These are phyloP conservation scores for Montipora cactus DNA, from an alignment of 64 coral and sea anemone species.

Conservation along the genomic window DNA sequence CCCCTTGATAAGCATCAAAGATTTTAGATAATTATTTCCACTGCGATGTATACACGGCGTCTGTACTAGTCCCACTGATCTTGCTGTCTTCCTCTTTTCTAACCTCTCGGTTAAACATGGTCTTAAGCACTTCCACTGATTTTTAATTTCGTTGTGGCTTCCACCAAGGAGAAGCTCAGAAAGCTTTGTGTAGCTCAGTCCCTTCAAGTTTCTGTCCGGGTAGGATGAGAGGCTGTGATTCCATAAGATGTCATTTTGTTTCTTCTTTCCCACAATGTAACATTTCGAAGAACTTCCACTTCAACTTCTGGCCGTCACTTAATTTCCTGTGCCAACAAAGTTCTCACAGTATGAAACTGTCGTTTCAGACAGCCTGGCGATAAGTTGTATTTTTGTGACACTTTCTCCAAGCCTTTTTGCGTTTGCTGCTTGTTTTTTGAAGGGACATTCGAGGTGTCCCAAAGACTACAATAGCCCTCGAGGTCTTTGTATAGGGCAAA, in stretches of 20 bases:
- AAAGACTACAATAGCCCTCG: conserved; percentile 17
- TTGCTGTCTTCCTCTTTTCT: conserved; percentile 40
- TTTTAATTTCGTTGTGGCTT: conserved; percentile 10
- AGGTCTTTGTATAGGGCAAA: conserved; percentile 43
- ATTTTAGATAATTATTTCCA: conserved; percentile 43
- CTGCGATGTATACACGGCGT: conserved; percentile 32
- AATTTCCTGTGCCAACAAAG: neutral
- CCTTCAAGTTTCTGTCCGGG: neutral
- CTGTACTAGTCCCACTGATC: conserved; percentile 27
- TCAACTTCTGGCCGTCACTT: neutral
- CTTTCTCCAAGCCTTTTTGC: neutral
- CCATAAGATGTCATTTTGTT: neutral
- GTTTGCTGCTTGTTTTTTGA: neutral
- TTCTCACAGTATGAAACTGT: no score
- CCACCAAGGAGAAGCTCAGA: neutral
- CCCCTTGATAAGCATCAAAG: conserved; percentile 48
- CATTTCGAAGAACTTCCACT: conserved; percentile 13
- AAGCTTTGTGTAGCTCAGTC: neutral
- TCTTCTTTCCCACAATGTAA: conserved; percentile 52
- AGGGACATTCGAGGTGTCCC: conserved; percentile 26
- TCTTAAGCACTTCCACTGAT: conserved; percentile 14
- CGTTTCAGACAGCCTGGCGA: neutral
- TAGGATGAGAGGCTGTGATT: no score
- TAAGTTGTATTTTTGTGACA: conserved; percentile 39
- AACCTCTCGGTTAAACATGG: conserved; percentile 51